Evolutionary conservation across 1,140 invertebrate species (phyloP).

Genomic region (Drosophila albomicans): DNA sequence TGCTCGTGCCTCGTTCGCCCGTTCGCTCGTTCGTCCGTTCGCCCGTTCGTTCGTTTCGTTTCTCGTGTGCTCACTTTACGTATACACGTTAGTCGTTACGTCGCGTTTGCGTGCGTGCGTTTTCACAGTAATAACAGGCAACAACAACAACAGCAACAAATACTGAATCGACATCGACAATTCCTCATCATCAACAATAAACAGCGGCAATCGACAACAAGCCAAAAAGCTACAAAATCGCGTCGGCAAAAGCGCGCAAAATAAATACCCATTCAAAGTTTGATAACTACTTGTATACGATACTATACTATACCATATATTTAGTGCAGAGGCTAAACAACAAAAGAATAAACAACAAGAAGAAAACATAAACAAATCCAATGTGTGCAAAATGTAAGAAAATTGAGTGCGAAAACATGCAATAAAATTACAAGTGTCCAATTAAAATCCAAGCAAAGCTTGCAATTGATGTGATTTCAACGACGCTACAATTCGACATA

Average conservation of each 20-base stretch:
- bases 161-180: constrained; percentile 37
- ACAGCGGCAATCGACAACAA: constrained; percentile 34
- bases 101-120: constrained; percentile 49
- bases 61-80: constrained; percentile 42
- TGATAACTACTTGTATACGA: neutral
- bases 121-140: constrained; percentile 30
- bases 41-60: constrained; percentile 50
- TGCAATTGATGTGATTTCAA: constrained; percentile 57
- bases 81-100: constrained; percentile 52
- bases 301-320: constrained; percentile 2
- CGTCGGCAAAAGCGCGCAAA: constrained; percentile 66
- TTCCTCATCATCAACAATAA: constrained; percentile 53
- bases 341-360: constrained; percentile 16
- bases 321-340: constrained; percentile 12
- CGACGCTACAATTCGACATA: neutral
- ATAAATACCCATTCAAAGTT: constrained; percentile 23
- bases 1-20: constrained; percentile 59
- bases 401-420: constrained; percentile 13
- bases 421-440: constrained; percentile 20
- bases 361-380: constrained; percentile 50
- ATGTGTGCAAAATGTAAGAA: constrained; percentile 49
- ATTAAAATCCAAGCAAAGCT: constrained; percentile 1
- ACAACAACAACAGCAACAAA: constrained; percentile 42
- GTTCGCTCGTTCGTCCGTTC: constrained; percentile 43
- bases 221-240: constrained; percentile 51